A percentile compares a stretch with the other conserved stretches of the same genome.
Evolutionary conservation across 1,140 invertebrate species (phyloP).

Genomic region (Trissolcus basalis): DNA sequence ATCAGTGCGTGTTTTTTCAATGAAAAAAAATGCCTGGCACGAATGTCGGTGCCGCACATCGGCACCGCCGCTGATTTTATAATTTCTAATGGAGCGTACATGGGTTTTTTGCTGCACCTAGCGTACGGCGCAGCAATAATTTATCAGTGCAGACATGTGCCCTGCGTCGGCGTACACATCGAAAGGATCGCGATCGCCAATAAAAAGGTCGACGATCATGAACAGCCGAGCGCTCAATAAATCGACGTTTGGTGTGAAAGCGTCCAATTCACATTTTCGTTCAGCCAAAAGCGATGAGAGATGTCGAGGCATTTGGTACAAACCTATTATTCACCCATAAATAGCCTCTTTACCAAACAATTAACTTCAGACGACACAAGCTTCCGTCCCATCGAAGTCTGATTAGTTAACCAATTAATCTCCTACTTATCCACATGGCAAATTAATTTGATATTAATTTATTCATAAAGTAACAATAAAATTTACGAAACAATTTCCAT

Average conservation of each 20-base stretch:
- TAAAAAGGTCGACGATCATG: slow-evolving; percentile 49
- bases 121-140: slow-evolving; percentile 57
- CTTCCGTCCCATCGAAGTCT: no score
- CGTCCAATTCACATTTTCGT: slow-evolving; percentile 21
- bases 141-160: slow-evolving; percentile 55
- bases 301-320: neutral
- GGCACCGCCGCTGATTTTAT: slow-evolving; percentile 55
- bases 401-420: no score
- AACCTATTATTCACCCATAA: neutral
- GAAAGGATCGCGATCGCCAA: slow-evolving; percentile 36
- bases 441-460: no score
- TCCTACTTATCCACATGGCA: no score
- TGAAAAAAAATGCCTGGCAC: slow-evolving; percentile 33
- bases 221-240: slow-evolving; percentile 33
- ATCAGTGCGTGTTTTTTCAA: slow-evolving; percentile 7
- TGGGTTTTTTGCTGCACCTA: slow-evolving; percentile 50
- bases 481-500: no score
- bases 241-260: slow-evolving; percentile 47
- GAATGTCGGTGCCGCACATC: slow-evolving; percentile 35
- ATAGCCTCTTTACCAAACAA: neutral
- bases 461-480: no score
- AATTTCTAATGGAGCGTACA: slow-evolving; percentile 66
- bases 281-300: slow-evolving; percentile 1
- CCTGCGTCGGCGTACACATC: slow-evolving; percentile 58
- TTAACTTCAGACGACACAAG: no score